Evolutionary conservation across 2,888 invertebrate species (phyloP).

Genomic region (Caenorhabditis wallacei): DNA sequence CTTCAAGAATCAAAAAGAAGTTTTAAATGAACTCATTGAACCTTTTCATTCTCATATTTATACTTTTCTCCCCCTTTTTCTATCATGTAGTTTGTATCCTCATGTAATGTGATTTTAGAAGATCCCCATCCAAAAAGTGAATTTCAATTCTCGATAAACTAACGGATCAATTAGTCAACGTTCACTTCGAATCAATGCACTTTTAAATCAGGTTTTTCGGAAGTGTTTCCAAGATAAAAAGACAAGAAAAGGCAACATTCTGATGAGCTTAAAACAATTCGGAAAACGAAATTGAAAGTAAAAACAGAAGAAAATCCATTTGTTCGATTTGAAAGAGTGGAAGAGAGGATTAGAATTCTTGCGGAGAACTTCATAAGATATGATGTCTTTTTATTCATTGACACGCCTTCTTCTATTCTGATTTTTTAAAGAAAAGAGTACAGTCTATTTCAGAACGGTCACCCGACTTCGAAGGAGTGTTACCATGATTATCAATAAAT

Average conservation of each 20-base stretch:
- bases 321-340: constrained; percentile 12
- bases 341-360: background rate
- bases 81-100: constrained; percentile 19
- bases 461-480: too few relatives aligned
- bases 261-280: constrained; percentile 37
- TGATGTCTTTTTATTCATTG: background rate
- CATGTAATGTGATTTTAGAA: background rate
- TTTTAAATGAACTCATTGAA: constrained; percentile 16
- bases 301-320: constrained; percentile 13
- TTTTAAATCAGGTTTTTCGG: constrained; percentile 7
- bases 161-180: constrained; percentile 3
- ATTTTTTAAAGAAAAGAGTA: background rate
- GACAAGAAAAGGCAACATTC: constrained; percentile 22
- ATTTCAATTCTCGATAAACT: background rate
- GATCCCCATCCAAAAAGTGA: background rate
- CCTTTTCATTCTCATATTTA: constrained; percentile 1
- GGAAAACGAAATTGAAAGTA: constrained; percentile 13
- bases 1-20: constrained; percentile 5
- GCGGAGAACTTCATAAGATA: constrained; percentile 16
- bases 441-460: too few relatives aligned
- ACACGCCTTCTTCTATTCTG: constrained; percentile 1
- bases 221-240: background rate
- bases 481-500: too few relatives aligned
- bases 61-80: constrained; percentile 1
- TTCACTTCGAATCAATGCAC: background rate